phyloP scores from a whole-genome alignment of 2,888 invertebrate species.

The Blera fallax region DNA sequence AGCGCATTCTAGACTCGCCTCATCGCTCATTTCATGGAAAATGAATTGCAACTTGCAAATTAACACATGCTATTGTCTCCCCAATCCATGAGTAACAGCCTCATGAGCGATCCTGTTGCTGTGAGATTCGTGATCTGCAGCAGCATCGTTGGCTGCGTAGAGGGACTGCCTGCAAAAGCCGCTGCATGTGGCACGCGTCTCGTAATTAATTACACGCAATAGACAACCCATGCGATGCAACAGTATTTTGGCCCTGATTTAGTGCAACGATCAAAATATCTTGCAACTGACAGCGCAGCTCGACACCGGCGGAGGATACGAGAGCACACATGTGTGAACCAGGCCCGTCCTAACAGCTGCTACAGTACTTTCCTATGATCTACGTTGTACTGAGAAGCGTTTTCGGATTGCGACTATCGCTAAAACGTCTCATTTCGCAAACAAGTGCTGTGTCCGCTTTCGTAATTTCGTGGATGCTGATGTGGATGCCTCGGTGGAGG shows the following conservation, averaged over 20 bases:
- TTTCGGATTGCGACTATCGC: constrained; percentile 65
- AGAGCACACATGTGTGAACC: constrained; percentile 45
- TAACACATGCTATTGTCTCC: constrained; percentile 73
- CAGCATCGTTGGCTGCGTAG: background rate
- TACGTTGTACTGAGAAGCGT: constrained; percentile 47
- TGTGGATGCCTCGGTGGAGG: constrained; percentile 24
- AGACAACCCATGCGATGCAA: constrained; percentile 62
- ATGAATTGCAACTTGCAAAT: constrained; percentile 71
- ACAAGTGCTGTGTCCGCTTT: constrained; percentile 46
- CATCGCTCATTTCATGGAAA: constrained; percentile 70
- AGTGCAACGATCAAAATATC: constrained; percentile 71
- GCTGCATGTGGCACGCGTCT: constrained; percentile 80
- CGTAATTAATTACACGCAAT: constrained; percentile 79
- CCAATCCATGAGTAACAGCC: constrained; percentile 41
- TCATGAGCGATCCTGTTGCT: constrained; percentile 53
- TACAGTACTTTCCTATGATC: constrained; percentile 32
- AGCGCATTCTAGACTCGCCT: constrained; percentile 41
- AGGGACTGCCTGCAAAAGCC: constrained; percentile 22
- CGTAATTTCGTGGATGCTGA: constrained; percentile 11
- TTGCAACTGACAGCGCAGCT: constrained; percentile 53
- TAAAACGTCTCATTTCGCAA: constrained; percentile 67
- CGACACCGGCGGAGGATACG: constrained; percentile 53
- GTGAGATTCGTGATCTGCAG: constrained; percentile 10
- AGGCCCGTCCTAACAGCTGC: constrained; percentile 56
- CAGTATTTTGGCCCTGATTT: constrained; percentile 68